phyloP scores from a whole-genome alignment of 1,140 invertebrate genomes.

The Brachionus asplanchnoidis region DNA sequence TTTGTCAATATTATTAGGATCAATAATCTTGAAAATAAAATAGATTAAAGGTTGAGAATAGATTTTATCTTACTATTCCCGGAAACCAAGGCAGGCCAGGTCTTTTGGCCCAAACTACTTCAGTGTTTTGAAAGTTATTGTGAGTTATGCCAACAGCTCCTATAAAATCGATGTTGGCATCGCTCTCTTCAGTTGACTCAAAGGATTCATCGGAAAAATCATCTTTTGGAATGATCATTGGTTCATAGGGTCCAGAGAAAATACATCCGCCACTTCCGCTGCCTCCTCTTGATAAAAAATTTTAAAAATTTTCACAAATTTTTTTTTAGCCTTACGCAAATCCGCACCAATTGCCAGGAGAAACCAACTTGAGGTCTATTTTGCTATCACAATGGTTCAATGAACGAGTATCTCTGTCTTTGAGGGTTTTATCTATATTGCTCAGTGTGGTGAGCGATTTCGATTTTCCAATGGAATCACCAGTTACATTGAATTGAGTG shows the following conservation, averaged over 20 bases:
- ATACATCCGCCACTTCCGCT: slow-evolving; percentile 35
- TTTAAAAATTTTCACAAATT: not conserved
- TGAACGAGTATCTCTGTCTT: not conserved
- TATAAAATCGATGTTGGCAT: slow-evolving; percentile 21
- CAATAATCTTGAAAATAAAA: not conserved
- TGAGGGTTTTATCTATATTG: not conserved
- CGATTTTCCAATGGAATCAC: not conserved
- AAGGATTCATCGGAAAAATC: slow-evolving; percentile 40
- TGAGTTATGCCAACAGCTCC: slow-evolving; percentile 33
- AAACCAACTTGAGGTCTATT: not conserved
- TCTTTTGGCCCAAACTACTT: slow-evolving; percentile 38
- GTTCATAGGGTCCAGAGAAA: slow-evolving; percentile 28
- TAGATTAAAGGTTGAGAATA: not conserved
- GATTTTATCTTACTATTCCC: slow-evolving; percentile 2
- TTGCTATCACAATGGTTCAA: not conserved
- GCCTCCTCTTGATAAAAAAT: slow-evolving; percentile 1
- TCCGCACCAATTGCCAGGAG: slow-evolving; percentile 34
- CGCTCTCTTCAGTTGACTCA: slow-evolving; percentile 34
- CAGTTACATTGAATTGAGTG: not conserved
- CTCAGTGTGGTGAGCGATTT: not conserved
- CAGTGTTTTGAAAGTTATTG: slow-evolving; percentile 32
- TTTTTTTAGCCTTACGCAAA: not conserved
- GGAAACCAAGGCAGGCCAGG: slow-evolving; percentile 32
- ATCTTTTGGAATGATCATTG: slow-evolving; percentile 39
- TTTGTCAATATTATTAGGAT: slow-evolving; percentile 31